Conservation (phyloP, 2,797 vertebrate species). For the Coregonus ussuriensis region DNA sequence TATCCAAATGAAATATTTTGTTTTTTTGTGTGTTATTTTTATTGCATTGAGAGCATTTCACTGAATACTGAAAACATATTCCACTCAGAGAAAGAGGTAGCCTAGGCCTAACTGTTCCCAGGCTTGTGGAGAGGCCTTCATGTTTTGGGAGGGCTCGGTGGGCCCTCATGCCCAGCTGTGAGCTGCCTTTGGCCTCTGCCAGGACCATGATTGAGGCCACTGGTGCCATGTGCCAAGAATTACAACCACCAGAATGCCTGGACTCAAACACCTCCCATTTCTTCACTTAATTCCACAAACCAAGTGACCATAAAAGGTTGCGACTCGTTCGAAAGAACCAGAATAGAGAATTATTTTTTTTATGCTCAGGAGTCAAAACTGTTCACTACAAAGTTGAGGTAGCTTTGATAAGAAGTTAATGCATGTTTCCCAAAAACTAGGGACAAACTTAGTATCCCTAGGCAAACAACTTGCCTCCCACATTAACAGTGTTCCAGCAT, state of each 20-base stretch:
- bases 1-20: not conserved
- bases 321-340: constrained; percentile 33
- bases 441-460: too few species aligned
- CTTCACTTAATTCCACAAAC: constrained; percentile 41
- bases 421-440: too few species aligned
- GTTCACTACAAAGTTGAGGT: constrained; percentile 8
- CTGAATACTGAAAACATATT: constrained; percentile 1
- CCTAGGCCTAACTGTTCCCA: constrained; percentile 35
- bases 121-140: constrained; percentile 14
- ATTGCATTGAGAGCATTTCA: not conserved
- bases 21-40: not conserved
- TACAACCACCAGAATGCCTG: constrained; percentile 50
- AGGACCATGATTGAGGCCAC: constrained; percentile 46
- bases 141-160: constrained; percentile 33
- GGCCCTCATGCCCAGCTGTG: constrained; percentile 44
- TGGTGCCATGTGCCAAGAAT: constrained; percentile 43
- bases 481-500: too few species aligned
- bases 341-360: not conserved
- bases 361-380: constrained; percentile 10
- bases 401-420: constrained; percentile 8
- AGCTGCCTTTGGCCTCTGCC: constrained; percentile 30
- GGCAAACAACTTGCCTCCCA: too few species aligned
- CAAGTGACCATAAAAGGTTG: constrained; percentile 57
- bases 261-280: constrained; percentile 19
- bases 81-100: constrained; percentile 6